Percentiles rank a stretch among this genome's conserved stretches.
Conservation (phyloP, 2,797 vertebrate species). For the Xyrichtys novacula region DNA sequence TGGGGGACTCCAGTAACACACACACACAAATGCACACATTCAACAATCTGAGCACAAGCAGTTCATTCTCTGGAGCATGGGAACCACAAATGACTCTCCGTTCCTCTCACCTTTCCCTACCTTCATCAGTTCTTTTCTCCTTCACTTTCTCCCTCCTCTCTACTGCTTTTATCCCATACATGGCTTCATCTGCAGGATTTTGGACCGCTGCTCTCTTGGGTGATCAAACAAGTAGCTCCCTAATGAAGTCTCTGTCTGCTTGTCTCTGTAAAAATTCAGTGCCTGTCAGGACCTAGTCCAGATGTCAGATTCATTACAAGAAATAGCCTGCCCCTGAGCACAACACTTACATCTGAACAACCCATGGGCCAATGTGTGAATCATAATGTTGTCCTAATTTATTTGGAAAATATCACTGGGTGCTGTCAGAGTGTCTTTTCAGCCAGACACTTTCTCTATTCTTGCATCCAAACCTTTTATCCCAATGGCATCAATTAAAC, state of each 20-base stretch:
- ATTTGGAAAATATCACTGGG: slow-evolving; percentile 10
- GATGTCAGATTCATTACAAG: slow-evolving; percentile 37
- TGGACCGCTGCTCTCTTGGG: slow-evolving; percentile 11
- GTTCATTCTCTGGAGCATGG: slow-evolving; percentile 78
- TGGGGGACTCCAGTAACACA: slow-evolving; percentile 70
- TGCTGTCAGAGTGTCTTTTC: slow-evolving; percentile 3
- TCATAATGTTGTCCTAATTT: slow-evolving; percentile 7
- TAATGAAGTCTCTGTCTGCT: slow-evolving; percentile 17
- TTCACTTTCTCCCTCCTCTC: slow-evolving; percentile 37
- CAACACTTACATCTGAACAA: slow-evolving; percentile 32
- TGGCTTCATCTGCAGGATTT: slow-evolving; percentile 31
- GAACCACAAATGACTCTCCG: slow-evolving; percentile 70
- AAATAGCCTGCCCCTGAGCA: slow-evolving; percentile 18
- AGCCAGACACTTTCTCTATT: slow-evolving; percentile 5
- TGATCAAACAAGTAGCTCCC: slow-evolving; percentile 49
- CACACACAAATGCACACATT: slow-evolving; percentile 37
- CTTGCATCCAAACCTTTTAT: slow-evolving; percentile 10
- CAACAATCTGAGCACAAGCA: slow-evolving; percentile 71
- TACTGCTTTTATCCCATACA: slow-evolving; percentile 26
- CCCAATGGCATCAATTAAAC: slow-evolving; percentile 11
- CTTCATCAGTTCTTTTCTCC: slow-evolving; percentile 32
- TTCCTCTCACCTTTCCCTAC: slow-evolving; percentile 67
- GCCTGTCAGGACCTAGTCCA: slow-evolving; percentile 29
- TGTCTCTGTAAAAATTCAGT: slow-evolving; percentile 19
- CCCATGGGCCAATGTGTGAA: slow-evolving; percentile 23